Conservation (phyloP, 1,140 invertebrate genomes). For the Drosophila truncata region DNA sequence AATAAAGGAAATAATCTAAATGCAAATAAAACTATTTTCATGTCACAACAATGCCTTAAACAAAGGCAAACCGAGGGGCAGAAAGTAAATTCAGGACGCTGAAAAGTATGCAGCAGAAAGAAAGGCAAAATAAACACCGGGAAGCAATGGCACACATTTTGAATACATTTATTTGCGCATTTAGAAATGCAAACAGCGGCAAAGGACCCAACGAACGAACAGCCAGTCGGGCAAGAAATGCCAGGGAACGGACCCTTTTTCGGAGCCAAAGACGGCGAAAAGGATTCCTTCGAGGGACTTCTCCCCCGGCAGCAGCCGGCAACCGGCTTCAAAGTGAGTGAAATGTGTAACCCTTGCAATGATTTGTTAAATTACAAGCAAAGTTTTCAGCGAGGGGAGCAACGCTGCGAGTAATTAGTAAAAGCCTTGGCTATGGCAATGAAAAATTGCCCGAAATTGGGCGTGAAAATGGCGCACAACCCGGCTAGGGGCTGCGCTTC, state of each 20-base stretch:
- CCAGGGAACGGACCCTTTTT: slow-evolving; percentile 27
- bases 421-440: slow-evolving; percentile 66
- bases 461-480: slow-evolving; percentile 64
- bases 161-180: slow-evolving; percentile 68
- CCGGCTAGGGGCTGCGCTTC: slow-evolving; percentile 7
- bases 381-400: slow-evolving; percentile 54
- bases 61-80: slow-evolving; percentile 20
- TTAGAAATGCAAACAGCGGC: slow-evolving; percentile 66
- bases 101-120: slow-evolving; percentile 31
- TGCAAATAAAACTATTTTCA: slow-evolving; percentile 77
- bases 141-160: slow-evolving; percentile 56
- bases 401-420: slow-evolving; percentile 65
- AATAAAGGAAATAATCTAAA: slow-evolving; percentile 71
- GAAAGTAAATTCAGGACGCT: slow-evolving; percentile 44
- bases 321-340: slow-evolving; percentile 36
- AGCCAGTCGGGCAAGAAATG: slow-evolving; percentile 19
- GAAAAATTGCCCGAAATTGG: slow-evolving; percentile 76
- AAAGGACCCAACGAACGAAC: slow-evolving; percentile 46
- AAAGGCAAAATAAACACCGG: slow-evolving; percentile 31
- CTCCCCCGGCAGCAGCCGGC: slow-evolving; percentile 34
- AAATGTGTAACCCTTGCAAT: slow-evolving; percentile 64
- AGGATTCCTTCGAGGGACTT: slow-evolving; percentile 50
- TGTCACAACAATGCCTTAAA: slow-evolving; percentile 55
- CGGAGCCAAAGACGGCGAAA: slow-evolving; percentile 36
- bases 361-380: slow-evolving; percentile 70